phyloP scores from a whole-genome alignment of 1,140 invertebrate species.

The Aphis gossypii region DNA sequence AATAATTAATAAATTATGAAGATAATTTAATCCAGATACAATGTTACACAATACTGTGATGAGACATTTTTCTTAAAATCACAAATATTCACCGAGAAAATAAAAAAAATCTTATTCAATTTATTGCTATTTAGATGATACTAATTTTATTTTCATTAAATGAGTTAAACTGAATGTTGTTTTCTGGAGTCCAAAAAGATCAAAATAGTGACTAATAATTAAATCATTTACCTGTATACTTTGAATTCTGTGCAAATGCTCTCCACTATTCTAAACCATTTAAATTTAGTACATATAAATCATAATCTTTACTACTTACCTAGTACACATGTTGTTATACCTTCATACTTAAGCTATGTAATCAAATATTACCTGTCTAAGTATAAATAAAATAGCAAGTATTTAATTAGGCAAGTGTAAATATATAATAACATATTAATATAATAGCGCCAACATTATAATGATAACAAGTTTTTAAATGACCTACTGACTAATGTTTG shows the following conservation, averaged over 20 bases:
- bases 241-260: neutral
- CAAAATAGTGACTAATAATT: neutral
- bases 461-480: too few species aligned
- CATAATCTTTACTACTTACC: neutral
- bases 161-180: neutral
- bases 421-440: neutral
- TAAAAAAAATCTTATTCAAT: neutral
- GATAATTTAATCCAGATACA: too few species aligned
- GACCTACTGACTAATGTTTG: too few species aligned
- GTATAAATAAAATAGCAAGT: neutral
- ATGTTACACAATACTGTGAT: too few species aligned
- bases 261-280: neutral
- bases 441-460: too few species aligned
- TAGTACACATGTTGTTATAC: neutral
- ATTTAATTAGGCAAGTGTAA: neutral
- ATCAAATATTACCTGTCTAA: neutral
- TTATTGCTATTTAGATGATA: too few species aligned
- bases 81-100: neutral
- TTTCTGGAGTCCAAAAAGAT: too few species aligned
- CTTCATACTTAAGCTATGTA: neutral
- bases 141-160: neutral
- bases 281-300: neutral
- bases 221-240: neutral
- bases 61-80: too few species aligned
- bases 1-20: too few species aligned